Evolutionary conservation across 2,113 vertebrate species (phyloP), one percentile per base, ranked within the genome.

Genomic region (Heterotis niloticus): DNA sequence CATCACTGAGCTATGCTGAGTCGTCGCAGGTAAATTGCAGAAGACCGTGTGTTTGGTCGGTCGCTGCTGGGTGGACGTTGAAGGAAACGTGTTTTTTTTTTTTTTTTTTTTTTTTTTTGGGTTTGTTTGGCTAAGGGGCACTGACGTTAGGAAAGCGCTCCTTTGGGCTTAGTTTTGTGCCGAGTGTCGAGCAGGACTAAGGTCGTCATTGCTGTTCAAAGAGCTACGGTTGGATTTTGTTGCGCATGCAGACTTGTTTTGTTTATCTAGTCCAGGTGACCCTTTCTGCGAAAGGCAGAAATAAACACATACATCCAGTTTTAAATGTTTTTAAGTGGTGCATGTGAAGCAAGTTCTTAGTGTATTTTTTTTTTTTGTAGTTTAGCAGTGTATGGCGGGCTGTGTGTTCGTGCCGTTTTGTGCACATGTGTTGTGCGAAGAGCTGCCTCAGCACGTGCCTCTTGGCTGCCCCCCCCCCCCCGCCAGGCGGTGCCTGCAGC

Each of bases 281-380:
- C 54, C 73, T 44, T 64, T 26, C 70, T 80, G 34, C 17, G 80
- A 81, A 78, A 67, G 82, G 75, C 81, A 78, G 81, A 44, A 73
- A 73, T 26, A 83, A 56, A 71, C 12, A 77, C 82, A 82, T 64
- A 75, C 51, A 1, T 74, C 79, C 76, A 77, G 80, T 82, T 87
- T 84, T 86, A 75, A 84, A 81, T 84, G 87, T 88, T 88, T 76
- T 87, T 76, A 84, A 86, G 78, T 78, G 80, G 85, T 67, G 90
- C 90, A 90, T 92, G 89, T 85, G 81, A 80, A 66, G 75, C 67
- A 18, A 44, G 59, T 81, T 24, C 64, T 79, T 23, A 70, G 80
- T 81, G 78, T 79, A 75, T 69, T 83, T 78, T 81, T 81, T 84
- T 78, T 84, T 52, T 66, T 51, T 69, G 80, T 76, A 68, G 51